Base-by-base conservation (phyloP, 2,113 vertebrate species). In the Amphilophus citrinellus region DNA sequence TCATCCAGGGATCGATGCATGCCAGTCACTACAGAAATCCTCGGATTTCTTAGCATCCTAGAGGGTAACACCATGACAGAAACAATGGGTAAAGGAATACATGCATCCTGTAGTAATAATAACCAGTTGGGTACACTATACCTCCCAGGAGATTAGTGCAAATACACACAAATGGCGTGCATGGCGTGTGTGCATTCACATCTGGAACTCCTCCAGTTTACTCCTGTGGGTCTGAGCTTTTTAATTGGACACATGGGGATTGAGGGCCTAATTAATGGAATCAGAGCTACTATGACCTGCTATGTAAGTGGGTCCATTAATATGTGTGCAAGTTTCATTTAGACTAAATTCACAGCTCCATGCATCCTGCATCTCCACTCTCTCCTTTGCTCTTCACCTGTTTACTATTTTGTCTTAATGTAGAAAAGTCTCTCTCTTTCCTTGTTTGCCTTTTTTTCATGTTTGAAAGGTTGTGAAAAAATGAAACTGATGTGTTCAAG, bases 181-280 rank as follows among this genome's bases (percentile, higher is more conserved):
- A 76, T 75, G 58, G 75, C 50, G 17, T 58, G 56, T 77, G 5
- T 50, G 22, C 50, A 4, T 87, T 81, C 18, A 47, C 81, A 47
- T 79, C 18, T 56, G 20, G 53, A 10, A 11, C 66, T 37, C 37
- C 37, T 37, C 37, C 37, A 37, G 37, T 37, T 37, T 60, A 68
- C 76, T 80, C 39, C 57, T 75, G 32, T 47, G 18, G 17, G 53
- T 79, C 30, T 63, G 81, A 88, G 87, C 27, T 20, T 77, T 87
- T 85, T 93, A 92, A 94, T 92, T 93, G 84, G 84, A 84, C 89
- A 61, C 81, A 57, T 22, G 84, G 87, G 91, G 58, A 85, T 76
- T 80, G 22, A 76, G 17, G 62, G 56, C 47, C 56, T 93, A 87
- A 92, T 92, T 90, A 91, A 88, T 83, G 71, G 68, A 59, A 61